Percentiles rank a stretch among this genome's conserved stretches.
Evolutionary conservation across 1,140 invertebrate genomes (phyloP).

Genomic region (Cotesia vestalis): DNA sequence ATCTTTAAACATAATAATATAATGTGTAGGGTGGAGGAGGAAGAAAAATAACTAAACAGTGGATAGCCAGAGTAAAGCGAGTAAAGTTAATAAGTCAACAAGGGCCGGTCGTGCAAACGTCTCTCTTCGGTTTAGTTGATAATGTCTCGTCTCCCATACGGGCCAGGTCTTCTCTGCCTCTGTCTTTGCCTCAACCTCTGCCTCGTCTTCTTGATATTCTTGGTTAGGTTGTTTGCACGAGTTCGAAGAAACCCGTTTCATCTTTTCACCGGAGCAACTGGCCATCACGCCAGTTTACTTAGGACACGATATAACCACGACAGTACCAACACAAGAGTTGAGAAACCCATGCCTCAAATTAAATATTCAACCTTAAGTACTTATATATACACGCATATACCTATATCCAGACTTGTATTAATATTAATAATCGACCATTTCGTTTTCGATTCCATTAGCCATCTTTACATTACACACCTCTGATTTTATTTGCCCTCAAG

Average conservation of each 20-base stretch:
- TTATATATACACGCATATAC: constrained; percentile 5
- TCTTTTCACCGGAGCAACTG: constrained; percentile 43
- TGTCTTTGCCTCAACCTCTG: constrained; percentile 35
- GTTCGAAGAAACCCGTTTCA: constrained; percentile 57
- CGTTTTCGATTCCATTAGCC: constrained; percentile 30
- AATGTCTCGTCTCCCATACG: not conserved
- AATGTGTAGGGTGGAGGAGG: too few species aligned
- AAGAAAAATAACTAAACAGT: constrained; percentile 29
- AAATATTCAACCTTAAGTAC: constrained; percentile 49
- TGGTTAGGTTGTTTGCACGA: constrained; percentile 53
- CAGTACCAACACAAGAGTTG: constrained; percentile 24
- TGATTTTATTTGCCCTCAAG: too few species aligned
- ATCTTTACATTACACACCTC: not conserved
- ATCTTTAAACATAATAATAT: too few species aligned
- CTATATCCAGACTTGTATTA: too few species aligned
- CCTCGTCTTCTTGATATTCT: not conserved
- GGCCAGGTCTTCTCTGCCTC: constrained; percentile 5
- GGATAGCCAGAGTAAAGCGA: constrained; percentile 37
- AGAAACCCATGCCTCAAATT: constrained; percentile 46
- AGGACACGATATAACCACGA: constrained; percentile 47
- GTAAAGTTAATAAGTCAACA: constrained; percentile 61
- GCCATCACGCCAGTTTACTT: constrained; percentile 56
- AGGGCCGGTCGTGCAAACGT: constrained; percentile 43
- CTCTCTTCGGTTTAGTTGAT: not conserved
- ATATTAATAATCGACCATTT: not conserved